Conservation (phyloP, 2,113 vertebrate genomes). For the Strix uralensis region DNA sequence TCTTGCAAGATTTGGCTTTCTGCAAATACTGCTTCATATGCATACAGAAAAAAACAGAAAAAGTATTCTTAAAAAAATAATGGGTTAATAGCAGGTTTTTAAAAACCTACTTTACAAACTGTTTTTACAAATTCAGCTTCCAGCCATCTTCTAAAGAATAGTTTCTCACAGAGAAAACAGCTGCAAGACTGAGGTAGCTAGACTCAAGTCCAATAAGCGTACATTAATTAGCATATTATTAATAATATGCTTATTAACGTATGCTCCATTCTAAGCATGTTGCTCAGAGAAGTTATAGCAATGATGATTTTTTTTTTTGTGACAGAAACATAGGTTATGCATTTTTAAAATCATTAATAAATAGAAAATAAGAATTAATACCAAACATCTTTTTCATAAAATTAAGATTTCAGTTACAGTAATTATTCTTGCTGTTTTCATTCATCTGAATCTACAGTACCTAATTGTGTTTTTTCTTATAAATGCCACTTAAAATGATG, state of each 20-base stretch:
- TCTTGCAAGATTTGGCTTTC: neutral
- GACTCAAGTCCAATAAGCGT: neutral
- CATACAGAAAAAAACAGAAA: neutral
- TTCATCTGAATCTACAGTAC: neutral
- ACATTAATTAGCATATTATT: neutral
- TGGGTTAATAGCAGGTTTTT: neutral
- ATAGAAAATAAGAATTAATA: neutral
- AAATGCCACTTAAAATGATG: neutral
- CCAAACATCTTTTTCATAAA: neutral
- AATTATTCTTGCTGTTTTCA: neutral
- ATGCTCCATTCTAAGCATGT: neutral
- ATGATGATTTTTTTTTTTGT: neutral
- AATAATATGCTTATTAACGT: neutral
- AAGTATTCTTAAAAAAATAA: neutral
- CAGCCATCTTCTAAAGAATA: neutral
- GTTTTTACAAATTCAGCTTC: neutral
- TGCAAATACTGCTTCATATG: neutral
- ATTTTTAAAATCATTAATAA: neutral
- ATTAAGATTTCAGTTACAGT: neutral
- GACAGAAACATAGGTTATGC: neutral
- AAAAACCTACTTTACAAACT: neutral
- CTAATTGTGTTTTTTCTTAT: neutral
- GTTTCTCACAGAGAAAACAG: neutral
- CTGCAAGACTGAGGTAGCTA: neutral
- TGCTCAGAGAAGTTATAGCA: neutral